These are phyloP conservation scores for Actinemys pallida DNA, from an alignment of 2,113 vertebrate species.

Conservation along the genomic window DNA sequence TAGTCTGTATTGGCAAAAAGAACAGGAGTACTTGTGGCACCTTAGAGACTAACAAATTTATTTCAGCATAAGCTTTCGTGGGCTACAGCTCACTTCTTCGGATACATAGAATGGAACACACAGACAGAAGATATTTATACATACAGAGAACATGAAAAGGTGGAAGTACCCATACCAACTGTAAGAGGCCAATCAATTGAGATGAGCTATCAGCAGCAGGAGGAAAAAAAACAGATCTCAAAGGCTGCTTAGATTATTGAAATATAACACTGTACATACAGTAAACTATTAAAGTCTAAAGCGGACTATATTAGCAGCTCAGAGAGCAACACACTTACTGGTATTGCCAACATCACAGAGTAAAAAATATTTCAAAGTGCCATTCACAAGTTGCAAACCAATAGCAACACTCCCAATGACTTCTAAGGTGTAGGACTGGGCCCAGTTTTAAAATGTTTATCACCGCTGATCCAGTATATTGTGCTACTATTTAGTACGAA, in stretches of 20 bases:
- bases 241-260: not conserved
- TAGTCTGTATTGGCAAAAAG: no score
- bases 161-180: no score
- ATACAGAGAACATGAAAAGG: no score
- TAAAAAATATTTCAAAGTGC: not conserved
- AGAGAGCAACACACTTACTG: rapidly evolving
- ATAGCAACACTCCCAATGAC: not conserved
- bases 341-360: not conserved
- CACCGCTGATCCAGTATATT: not conserved
- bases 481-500: not conserved
- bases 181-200: no score
- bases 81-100: no score
- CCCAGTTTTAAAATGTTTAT: not conserved
- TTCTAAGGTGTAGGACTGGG: no score
- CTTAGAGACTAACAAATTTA: no score
- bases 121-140: no score
- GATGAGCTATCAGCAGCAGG: no score
- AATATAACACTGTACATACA: rapidly evolving
- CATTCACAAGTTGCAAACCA: not conserved
- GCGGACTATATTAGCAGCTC: not conserved
- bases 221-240: not conserved
- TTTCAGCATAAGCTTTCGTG: no score
- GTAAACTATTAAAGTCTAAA: not conserved
- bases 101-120: no score
- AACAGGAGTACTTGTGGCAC: no score